Evolutionary conservation across 2,888 invertebrate genomes (phyloP).

Genomic region (Agriotes lineatus): DNA sequence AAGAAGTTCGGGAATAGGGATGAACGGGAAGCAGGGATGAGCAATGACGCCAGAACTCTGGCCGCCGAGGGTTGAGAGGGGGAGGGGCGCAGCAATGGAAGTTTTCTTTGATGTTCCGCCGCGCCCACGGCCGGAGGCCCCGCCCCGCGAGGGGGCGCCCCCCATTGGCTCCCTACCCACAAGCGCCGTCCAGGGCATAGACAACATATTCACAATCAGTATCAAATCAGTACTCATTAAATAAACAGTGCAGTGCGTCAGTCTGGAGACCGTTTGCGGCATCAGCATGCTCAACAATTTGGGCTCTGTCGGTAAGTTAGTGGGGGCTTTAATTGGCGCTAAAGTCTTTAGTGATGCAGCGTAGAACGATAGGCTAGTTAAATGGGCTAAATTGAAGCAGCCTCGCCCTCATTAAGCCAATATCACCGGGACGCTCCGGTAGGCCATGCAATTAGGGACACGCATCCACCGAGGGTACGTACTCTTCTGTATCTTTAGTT

Average conservation of each 20-base stretch:
- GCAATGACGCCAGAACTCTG: conserved; percentile 33
- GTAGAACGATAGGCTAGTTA: conserved; percentile 67
- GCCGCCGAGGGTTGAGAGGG: conserved; percentile 27
- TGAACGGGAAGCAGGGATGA: conserved; percentile 38
- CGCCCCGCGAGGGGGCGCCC: conserved; percentile 57
- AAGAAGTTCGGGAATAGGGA: conserved; percentile 38
- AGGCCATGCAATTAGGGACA: conserved; percentile 65
- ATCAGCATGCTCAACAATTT: conserved; percentile 66
- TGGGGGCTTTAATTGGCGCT: conserved; percentile 66
- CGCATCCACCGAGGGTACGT: conserved; percentile 51
- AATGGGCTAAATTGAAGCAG: conserved; percentile 67
- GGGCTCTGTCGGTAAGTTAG: conserved; percentile 66
- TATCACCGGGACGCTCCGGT: conserved; percentile 64
- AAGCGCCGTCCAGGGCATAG: conserved; percentile 59
- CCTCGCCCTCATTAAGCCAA: conserved; percentile 67
- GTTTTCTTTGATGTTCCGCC: conserved; percentile 48
- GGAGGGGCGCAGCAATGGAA: conserved; percentile 46
- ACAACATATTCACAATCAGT: conserved; percentile 67
- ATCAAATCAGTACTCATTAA: conserved; percentile 69
- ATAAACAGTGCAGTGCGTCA: conserved; percentile 67
- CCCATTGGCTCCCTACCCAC: conserved; percentile 63
- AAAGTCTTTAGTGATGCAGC: conserved; percentile 66
- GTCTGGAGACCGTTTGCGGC: conserved; percentile 51
- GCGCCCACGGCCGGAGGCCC: conserved; percentile 53
- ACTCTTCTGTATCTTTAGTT: conserved; percentile 59